These are phyloP conservation scores for Chiloscyllium punctatum DNA, from an alignment of 2,797 vertebrate species.

Conservation along the genomic window DNA sequence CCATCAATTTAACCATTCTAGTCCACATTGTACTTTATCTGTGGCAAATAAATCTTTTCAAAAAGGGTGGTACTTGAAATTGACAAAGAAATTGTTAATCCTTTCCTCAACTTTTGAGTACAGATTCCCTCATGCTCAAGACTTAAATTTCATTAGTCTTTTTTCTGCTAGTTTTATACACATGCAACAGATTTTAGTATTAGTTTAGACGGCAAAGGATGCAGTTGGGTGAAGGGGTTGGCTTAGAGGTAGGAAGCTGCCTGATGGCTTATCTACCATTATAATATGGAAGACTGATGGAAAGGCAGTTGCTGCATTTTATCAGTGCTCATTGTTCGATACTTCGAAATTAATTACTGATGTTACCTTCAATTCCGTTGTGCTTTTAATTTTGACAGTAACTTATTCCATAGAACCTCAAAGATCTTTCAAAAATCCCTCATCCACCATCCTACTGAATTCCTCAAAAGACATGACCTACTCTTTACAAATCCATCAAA, in stretches of 20 bases:
- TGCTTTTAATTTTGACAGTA: not conserved
- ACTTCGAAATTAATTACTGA: not conserved
- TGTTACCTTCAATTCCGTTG: not conserved
- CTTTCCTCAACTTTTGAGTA: not conserved
- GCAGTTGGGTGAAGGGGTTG: too few species aligned
- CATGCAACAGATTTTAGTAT: too few species aligned
- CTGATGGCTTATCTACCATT: too few species aligned
- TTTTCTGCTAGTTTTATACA: too few species aligned
- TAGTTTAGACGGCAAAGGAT: too few species aligned
- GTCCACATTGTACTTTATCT: not conserved
- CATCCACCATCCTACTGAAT: not conserved
- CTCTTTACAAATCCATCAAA: not conserved
- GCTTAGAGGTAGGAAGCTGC: too few species aligned
- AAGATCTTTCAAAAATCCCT: not conserved
- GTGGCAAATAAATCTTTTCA: too few species aligned
- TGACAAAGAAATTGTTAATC: not conserved
- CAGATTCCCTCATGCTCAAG: not conserved
- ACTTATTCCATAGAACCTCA: not conserved
- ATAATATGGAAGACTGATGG: too few species aligned
- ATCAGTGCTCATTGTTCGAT: not conserved
- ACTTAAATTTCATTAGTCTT: not conserved
- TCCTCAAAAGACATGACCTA: not conserved
- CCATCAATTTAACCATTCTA: not conserved
- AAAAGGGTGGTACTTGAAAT: too few species aligned
- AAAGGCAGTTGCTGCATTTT: not conserved